Evolutionary conservation across 2,113 vertebrate genomes (phyloP).

Genomic region (Neolamprologus sp.): DNA sequence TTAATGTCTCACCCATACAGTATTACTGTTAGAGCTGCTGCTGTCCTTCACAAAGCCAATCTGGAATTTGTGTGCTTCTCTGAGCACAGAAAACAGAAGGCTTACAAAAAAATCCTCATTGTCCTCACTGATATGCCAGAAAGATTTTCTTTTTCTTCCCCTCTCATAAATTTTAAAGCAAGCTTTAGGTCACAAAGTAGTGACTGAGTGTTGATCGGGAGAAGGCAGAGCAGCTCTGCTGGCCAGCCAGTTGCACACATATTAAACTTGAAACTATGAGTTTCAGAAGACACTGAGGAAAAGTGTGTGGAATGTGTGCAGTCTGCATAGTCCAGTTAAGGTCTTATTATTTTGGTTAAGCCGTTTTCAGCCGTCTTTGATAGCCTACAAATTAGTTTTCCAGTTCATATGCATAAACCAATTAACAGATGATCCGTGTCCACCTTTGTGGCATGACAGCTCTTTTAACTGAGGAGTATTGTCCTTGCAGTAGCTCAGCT

Average conservation of each 20-base stretch:
- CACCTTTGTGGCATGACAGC: not conserved
- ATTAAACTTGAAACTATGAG: not conserved
- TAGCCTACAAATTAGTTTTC: not conserved
- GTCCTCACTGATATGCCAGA: not conserved
- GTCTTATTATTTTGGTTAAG: not conserved
- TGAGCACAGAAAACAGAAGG: not conserved
- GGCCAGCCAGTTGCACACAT: not conserved
- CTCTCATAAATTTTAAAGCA: not conserved
- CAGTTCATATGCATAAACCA: conserved; percentile 6
- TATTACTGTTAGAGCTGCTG: not conserved
- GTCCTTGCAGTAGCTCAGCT: not conserved
- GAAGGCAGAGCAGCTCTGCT: not conserved
- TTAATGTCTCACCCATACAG: not conserved
- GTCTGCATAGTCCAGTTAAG: not conserved
- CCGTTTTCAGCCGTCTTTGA: conserved; percentile 1
- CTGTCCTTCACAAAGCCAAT: not conserved
- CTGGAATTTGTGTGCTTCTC: not conserved
- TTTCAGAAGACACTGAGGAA: not conserved
- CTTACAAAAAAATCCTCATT: not conserved
- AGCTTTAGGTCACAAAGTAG: not conserved
- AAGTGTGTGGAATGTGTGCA: not conserved
- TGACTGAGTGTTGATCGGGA: not conserved
- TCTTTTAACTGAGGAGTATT: not conserved
- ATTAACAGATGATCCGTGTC: not conserved
- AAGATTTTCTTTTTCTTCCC: not conserved